phyloP scores from a whole-genome alignment of 2,113 vertebrate genomes.

The Lophura nycthemera region DNA sequence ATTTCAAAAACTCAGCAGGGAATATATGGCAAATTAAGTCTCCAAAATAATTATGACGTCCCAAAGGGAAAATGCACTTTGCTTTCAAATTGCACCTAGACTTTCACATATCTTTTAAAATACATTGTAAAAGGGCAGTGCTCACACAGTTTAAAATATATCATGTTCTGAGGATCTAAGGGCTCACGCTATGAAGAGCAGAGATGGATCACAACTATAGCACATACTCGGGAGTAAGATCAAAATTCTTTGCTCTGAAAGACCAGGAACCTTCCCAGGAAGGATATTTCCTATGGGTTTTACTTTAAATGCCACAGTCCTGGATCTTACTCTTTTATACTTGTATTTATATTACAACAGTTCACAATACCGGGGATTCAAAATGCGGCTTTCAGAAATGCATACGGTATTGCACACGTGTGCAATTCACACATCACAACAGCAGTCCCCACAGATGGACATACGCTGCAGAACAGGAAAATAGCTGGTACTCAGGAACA shows the following conservation, averaged over 20 bases:
- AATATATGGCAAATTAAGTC: conserved; percentile 58
- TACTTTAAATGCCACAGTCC: background rate
- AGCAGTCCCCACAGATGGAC: background rate
- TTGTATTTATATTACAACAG: background rate
- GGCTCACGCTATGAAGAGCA: background rate
- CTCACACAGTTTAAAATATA: background rate
- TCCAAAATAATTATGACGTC: conserved; percentile 58
- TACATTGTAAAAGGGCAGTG: conserved; percentile 7
- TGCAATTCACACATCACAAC: background rate
- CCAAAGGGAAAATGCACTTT: conserved; percentile 11
- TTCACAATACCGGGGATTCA: background rate
- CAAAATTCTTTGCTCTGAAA: background rate
- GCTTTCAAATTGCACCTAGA: conserved; percentile 37
- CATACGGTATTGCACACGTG: fast-evolving
- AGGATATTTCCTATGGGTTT: background rate
- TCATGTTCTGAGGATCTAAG: background rate
- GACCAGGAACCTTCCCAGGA: background rate
- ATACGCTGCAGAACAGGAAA: background rate
- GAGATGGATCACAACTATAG: background rate
- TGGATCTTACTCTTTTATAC: background rate
- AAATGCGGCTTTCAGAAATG: background rate
- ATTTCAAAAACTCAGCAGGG: conserved; percentile 46
- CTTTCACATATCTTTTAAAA: conserved; percentile 20
- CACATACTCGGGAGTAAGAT: background rate
- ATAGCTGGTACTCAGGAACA: background rate